Evolutionary conservation across 2,113 vertebrate species (phyloP).

Genomic region (Onychostruthus taczanowskii): DNA sequence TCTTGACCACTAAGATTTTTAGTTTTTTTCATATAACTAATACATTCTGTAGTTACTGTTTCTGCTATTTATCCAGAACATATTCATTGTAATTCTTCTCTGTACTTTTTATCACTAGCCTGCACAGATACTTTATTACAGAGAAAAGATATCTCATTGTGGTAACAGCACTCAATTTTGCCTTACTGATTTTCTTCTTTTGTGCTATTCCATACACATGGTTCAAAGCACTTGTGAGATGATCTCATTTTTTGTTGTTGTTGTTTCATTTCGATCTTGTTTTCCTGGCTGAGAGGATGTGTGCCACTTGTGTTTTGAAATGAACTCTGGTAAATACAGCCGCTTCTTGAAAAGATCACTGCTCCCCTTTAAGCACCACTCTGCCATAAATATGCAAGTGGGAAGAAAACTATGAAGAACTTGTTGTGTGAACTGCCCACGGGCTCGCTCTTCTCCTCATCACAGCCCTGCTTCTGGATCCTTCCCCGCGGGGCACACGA

Average conservation of each 20-base stretch:
- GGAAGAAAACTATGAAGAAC: conserved; percentile 56
- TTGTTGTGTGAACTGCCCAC: conserved; percentile 34
- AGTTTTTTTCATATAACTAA: not conserved
- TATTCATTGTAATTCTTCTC: not conserved
- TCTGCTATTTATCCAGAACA: not conserved
- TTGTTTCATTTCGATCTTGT: conserved; percentile 15
- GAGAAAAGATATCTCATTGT: not conserved
- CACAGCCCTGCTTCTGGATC: not conserved
- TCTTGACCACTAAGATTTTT: not conserved
- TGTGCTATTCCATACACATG: not conserved
- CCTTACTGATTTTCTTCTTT: not conserved
- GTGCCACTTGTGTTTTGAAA: conserved; percentile 33
- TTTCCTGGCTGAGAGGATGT: conserved; percentile 23
- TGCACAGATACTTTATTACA: not conserved
- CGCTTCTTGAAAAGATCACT: conserved; percentile 41
- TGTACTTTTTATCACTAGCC: not conserved
- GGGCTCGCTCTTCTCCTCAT: not conserved
- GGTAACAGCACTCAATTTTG: not conserved
- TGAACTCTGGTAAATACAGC: conserved; percentile 24
- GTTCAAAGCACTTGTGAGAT: not conserved
- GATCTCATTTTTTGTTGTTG: not conserved
- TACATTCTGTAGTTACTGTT: not conserved
- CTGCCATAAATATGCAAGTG: conserved; percentile 52
- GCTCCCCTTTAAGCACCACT: conserved; percentile 22
- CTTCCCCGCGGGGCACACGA: not conserved